Evolutionary conservation across 1,140 invertebrate genomes (phyloP), one percentile per base, ranked within the genome.

Genomic region (Hermatobates lingyangjiaoensis): DNA sequence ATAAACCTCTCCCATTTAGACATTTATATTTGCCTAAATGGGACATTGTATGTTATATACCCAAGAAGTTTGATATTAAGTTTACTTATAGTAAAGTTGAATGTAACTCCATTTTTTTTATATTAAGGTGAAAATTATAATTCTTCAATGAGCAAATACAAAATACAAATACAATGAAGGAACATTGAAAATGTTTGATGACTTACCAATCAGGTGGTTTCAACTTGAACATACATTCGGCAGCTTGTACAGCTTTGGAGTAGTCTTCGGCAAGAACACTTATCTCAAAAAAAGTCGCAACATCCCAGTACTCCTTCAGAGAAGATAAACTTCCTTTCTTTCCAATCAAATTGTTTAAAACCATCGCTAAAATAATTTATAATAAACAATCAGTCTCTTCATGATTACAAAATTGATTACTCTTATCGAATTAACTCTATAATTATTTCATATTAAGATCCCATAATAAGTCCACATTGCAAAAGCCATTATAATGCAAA

Each of bases 251-350:
- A 4, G 95, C 94, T 69, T 98, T 98, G 2, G 80, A 73, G 68
- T 96, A 98, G 66, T 98, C 90, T 67, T 97, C 88, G 15, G 93
- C 93, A 15, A 99, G 68, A 1, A 98, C 94, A 50, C 88, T 92
- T 51, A 98, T 97, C 69, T 99, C 96, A 68, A 99, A 98, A 69
- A 97, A 98, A 1, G 94, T 98, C 0, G 96, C 96, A 5, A 98
- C 92, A 69, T 96, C 93, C 96, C 96, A 99, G 63, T 99, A 99
- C 62, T 98, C 94, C 59, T 84, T 86, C 2, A 98, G 68, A 20
- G 86, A 88, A 0, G 80, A 80, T 18, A 99, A 66, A 63, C 87
- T 93, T 21, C 95, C 95, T 67, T 98, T 98, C 62, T 93, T 89
- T 0, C 96, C 95, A 63, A 99, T 97, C 40, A 98, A 71, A 72